Evolutionary conservation across 2,113 vertebrate species (phyloP), one percentile per base, ranked within the genome.

Genomic region (Channa argus): DNA sequence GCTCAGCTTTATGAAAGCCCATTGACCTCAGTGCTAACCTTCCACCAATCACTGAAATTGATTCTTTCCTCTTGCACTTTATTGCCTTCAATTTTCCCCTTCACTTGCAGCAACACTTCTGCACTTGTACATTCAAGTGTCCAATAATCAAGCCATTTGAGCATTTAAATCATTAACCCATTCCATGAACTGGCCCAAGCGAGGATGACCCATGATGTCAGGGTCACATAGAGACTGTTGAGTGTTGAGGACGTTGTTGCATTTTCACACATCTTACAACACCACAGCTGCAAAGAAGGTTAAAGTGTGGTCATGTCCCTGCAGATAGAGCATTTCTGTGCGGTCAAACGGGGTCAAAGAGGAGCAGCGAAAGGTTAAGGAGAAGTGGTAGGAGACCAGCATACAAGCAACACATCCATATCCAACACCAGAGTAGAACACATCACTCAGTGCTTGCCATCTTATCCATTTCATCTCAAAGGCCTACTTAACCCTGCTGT

Each of bases 301-400:
- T 74, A 69, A 78, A 82, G 60, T 41, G 52, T 6, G 6, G 75
- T 70, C 76, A 50, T 84, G 86, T 88, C 83, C 75, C 88, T 75
- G 82, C 84, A 89, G 84, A 89, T 70, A 50, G 54, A 51, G 66
- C 38, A 13, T 74, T 92, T 86, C 84, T 88, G 84, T 91, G 90
- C 91, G 92, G 91, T 75, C 89, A 80, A 77, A 49, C 44, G 1
- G 56, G 87, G 86, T 90, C 88, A 73, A 34, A 54, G 34, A 14
- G 5, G 67, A 75, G 60, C 49, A 66, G 50, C 0, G 2, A 77
- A 45, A 84, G 87, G 79, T 90, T 39, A 66, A 15, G 45, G 6
- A 12, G 63, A 67, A 86, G 54, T 77, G 82, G 77, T 56, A 60
- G 75, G 5, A 44, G 37, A 64, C 62, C 49, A 67, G 10, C 39